Conservation (phyloP, 2,888 invertebrate species). For the Erebia palarica region DNA sequence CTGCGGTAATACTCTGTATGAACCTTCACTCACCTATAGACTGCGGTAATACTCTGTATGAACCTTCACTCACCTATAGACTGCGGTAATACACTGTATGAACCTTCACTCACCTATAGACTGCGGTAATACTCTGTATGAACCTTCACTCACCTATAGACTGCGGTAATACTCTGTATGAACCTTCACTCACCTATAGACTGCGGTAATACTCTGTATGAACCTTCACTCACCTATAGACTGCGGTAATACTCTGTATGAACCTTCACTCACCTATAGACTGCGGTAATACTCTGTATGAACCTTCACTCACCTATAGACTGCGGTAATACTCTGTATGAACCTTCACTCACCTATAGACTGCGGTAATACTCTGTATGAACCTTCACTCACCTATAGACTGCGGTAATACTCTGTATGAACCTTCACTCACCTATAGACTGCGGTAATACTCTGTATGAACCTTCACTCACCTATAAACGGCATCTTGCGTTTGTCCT, state of each 20-base stretch:
- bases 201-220: slow-evolving; percentile 60
- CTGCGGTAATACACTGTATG: slow-evolving; percentile 60
- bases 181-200: slow-evolving; percentile 84
- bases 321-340: slow-evolving; percentile 60
- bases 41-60: slow-evolving; percentile 60
- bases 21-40: slow-evolving; percentile 84
- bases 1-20: slow-evolving; percentile 60
- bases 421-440: slow-evolving; percentile 72
- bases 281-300: slow-evolving; percentile 60
- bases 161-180: slow-evolving; percentile 60
- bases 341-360: slow-evolving; percentile 84
- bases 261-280: slow-evolving; percentile 84
- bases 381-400: slow-evolving; percentile 84
- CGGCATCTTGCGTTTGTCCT: slow-evolving; percentile 87
- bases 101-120: slow-evolving; percentile 84
- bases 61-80: slow-evolving; percentile 84
- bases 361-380: slow-evolving; percentile 60
- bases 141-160: slow-evolving; percentile 84
- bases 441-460: no score
- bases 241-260: slow-evolving; percentile 60
- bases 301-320: slow-evolving; percentile 84
- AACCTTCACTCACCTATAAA: slow-evolving; percentile 84
- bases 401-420: slow-evolving; percentile 60
- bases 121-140: slow-evolving; percentile 60
- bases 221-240: slow-evolving; percentile 84